A percentile compares a stretch with the other conserved stretches of the same genome.
Conservation (phyloP, 2,888 invertebrate species). For the Volucella bombylans region DNA sequence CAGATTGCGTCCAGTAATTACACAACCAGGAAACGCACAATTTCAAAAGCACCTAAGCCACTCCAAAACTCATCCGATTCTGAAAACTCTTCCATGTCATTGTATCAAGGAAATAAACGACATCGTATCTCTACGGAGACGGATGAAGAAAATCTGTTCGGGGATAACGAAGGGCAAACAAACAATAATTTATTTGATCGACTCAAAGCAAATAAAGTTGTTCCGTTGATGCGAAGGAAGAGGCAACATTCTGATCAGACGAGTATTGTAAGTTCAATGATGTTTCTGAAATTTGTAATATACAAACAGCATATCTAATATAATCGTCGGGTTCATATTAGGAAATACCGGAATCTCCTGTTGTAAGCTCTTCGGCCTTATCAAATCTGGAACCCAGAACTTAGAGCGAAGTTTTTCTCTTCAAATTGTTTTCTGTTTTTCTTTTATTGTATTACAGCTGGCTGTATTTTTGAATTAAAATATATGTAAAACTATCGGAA, state of each 20-base stretch:
- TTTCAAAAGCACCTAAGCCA: slow-evolving; percentile 44
- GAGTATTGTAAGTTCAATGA: slow-evolving; percentile 27
- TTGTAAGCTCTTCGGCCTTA: slow-evolving; percentile 61
- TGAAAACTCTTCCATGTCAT: slow-evolving; percentile 48
- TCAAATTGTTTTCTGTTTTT: slow-evolving; percentile 4
- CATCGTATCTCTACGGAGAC: not conserved
- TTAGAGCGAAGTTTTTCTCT: not conserved
- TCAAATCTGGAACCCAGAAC: slow-evolving; percentile 18
- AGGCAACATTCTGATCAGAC: not conserved
- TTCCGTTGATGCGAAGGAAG: not conserved
- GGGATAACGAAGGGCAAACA: not conserved
- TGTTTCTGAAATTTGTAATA: not conserved
- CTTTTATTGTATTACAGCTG: not conserved
- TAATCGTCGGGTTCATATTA: slow-evolving; percentile 14
- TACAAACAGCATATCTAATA: not conserved
- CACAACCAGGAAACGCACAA: slow-evolving; percentile 12
- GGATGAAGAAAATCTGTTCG: not conserved
- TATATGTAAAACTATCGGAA: too few species aligned
- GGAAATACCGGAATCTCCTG: slow-evolving; percentile 61
- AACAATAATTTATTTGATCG: not conserved
- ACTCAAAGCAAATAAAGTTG: not conserved
- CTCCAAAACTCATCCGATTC: slow-evolving; percentile 49
- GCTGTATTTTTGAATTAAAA: too few species aligned
- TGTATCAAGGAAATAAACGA: slow-evolving; percentile 14
- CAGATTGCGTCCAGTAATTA: slow-evolving; percentile 26